Base-by-base conservation (phyloP, 2,797 vertebrate genomes). In the Eulemur mongoz region DNA sequence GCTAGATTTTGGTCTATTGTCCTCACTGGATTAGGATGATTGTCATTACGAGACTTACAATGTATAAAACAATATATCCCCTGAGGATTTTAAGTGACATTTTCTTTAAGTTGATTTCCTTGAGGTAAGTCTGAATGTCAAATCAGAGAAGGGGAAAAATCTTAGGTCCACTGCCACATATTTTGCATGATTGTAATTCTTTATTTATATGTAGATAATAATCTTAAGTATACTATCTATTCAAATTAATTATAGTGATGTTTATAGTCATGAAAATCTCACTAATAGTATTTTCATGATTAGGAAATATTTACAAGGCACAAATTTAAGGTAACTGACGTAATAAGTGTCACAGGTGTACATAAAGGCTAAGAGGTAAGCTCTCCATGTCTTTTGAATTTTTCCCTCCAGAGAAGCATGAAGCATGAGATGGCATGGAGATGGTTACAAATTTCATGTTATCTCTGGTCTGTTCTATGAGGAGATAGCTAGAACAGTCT, bases 1-100 rank as follows among this genome's bases (percentile, higher is more conserved):
- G 5, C 20, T 84, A 63, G 4, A 5, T 89, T 93, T 92, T 65
- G 30, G 52, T 65, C 88, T 93, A 54, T 35, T 79, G 50, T 4
- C n/a, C 18, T 93, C 48, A 50, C 70, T 78, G 63, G 88, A 89
- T 30, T 83, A 78, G 9, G 25, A 94, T 72, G 20, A 63, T 84
- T 96, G 54, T 90, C 82, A 95, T 93, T 89, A 89, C 25, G 95
- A 89, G 88, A 83, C 32, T 93, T 82, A 91, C 57, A 92, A 54
- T 83, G 38, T 78, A 43, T 76, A 97, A 96, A 67, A 82, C 15
- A 86, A 89, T 45, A 3, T 38, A 63, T 59, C 38, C 54, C 45
- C 40, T 92, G 92, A 86, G n/a, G 45, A 40, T 92, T 88, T 48
- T 50, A 78, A 93, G 82, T 78, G 63, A 14, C 40, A 73, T 81